Conservation (phyloP, 2,797 vertebrate species). For the Xenopus petersii region DNA sequence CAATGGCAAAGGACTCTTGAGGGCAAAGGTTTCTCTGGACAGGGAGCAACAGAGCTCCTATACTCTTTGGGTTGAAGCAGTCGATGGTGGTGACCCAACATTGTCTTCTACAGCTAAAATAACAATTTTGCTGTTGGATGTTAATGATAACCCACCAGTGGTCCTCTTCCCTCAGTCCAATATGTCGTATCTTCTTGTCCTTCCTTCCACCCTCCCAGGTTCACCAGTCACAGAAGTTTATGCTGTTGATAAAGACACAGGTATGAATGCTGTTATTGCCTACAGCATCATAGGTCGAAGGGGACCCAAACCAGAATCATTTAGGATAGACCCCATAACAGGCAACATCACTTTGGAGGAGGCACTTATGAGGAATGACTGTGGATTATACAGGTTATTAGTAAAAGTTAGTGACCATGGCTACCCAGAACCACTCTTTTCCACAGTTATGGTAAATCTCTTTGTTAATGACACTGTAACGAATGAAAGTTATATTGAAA, state of each 20-base stretch:
- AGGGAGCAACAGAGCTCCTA: slow-evolving; percentile 95
- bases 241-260: slow-evolving; percentile 94
- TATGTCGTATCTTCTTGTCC: slow-evolving; percentile 90
- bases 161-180: slow-evolving; percentile 97
- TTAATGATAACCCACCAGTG: slow-evolving; percentile 95
- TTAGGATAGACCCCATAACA: slow-evolving; percentile 90
- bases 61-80: slow-evolving; percentile 87
- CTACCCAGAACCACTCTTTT: slow-evolving; percentile 90
- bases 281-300: slow-evolving; percentile 95
- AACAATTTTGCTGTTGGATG: slow-evolving; percentile 90
- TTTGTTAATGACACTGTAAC: slow-evolving; percentile 97
- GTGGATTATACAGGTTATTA: slow-evolving; percentile 89
- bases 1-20: slow-evolving; percentile 86
- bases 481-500: slow-evolving; percentile 95
- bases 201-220: slow-evolving; percentile 88
- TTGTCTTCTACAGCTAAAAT: slow-evolving; percentile 90
- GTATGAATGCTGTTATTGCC: slow-evolving; percentile 97
- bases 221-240: slow-evolving; percentile 96
- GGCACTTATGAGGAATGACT: slow-evolving; percentile 79
- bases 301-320: slow-evolving; percentile 87
- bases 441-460: slow-evolving; percentile 92
- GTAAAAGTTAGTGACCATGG: slow-evolving; percentile 96
- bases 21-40: slow-evolving; percentile 89
- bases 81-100: slow-evolving; percentile 87
- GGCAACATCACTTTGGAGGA: slow-evolving; percentile 95